Evolutionary conservation across 2,797 vertebrate species (phyloP).

Genomic region (Poecile montanus): DNA sequence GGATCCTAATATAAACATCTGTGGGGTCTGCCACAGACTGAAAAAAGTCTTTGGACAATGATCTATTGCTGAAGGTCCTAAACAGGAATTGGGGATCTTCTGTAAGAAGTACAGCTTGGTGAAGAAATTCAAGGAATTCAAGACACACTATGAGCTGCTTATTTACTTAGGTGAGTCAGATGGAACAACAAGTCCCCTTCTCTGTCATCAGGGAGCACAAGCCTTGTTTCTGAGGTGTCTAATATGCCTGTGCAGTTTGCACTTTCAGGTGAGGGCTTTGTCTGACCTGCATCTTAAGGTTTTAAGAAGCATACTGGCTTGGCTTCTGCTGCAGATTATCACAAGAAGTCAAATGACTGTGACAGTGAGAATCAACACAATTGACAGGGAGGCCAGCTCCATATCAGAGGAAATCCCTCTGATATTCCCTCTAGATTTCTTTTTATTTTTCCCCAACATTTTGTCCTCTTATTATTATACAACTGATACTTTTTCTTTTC

Average conservation of each 20-base stretch:
- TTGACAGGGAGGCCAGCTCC: background rate
- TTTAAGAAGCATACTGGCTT: background rate
- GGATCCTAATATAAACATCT: background rate
- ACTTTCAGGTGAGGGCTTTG: background rate
- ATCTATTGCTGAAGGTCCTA: background rate
- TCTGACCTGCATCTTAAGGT: background rate
- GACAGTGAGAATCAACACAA: background rate
- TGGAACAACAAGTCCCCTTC: background rate
- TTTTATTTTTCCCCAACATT: background rate
- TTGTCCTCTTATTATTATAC: background rate
- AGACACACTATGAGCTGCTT: background rate
- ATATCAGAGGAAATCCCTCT: background rate
- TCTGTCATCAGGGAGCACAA: background rate
- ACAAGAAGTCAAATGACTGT: background rate
- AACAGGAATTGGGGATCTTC: background rate
- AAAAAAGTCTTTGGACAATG: background rate
- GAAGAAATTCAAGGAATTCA: background rate
- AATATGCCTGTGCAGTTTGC: background rate
- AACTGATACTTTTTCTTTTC: background rate
- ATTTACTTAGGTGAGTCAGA: background rate
- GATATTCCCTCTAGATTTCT: background rate
- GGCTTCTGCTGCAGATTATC: background rate
- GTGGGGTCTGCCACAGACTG: background rate
- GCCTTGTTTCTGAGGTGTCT: background rate
- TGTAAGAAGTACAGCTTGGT: background rate